These are phyloP conservation scores for Cherax destructor DNA, from an alignment of 1,140 invertebrate species.

Conservation along the genomic window DNA sequence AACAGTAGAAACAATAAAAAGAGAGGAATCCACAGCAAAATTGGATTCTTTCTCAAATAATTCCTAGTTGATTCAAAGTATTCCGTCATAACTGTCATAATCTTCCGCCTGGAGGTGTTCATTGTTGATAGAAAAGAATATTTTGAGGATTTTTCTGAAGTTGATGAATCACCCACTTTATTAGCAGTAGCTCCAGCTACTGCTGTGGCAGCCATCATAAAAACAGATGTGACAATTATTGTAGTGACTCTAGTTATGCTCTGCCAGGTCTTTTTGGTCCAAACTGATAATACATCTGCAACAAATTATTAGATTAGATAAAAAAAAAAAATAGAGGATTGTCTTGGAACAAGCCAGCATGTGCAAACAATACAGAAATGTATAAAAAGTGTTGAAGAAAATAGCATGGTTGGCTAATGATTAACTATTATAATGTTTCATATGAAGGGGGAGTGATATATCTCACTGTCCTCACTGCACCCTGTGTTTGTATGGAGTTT, in stretches of 20 bases:
- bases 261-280: slow-evolving; percentile 18
- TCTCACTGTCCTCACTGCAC: no score
- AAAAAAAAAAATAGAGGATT: no score
- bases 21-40: slow-evolving; percentile 49
- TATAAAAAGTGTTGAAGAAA: no score
- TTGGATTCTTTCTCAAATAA: slow-evolving; percentile 32
- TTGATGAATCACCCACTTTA: neutral
- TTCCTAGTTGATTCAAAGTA: neutral
- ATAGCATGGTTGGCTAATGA: no score
- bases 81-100: neutral
- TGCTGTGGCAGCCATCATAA: slow-evolving; percentile 42
- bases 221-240: slow-evolving; percentile 16
- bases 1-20: slow-evolving; percentile 26
- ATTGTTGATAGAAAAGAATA: slow-evolving; percentile 28
- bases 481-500: no score
- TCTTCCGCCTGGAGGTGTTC: neutral
- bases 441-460: no score
- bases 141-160: slow-evolving; percentile 9
- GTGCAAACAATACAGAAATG: no score
- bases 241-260: slow-evolving; percentile 32
- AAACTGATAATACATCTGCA: slow-evolving; percentile 14
- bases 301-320: no score
- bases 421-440: no score
- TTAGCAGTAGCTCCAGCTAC: neutral
- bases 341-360: no score